phyloP scores from a whole-genome alignment of 2,888 invertebrate genomes.

The Phrixothrix hirtus region DNA sequence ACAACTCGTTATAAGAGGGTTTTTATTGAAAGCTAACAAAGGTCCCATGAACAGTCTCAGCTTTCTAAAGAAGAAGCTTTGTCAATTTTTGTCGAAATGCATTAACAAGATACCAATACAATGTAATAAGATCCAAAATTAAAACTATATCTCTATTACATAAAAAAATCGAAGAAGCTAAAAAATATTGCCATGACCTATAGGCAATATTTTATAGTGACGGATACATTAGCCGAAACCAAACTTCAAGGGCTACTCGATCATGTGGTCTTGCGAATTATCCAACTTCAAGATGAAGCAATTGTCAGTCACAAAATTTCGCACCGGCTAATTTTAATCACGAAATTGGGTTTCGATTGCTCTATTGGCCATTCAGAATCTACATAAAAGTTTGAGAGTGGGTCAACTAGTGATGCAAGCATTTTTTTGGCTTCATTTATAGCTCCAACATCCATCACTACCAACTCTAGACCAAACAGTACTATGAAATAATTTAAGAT shows the following conservation, averaged over 20 bases:
- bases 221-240: too few species aligned
- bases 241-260: not conserved
- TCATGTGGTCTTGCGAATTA: not conserved
- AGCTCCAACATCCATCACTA: not conserved
- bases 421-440: not conserved
- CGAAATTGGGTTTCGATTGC: not conserved
- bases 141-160: not conserved
- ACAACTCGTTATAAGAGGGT: too few species aligned
- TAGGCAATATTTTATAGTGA: not conserved
- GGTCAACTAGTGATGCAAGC: not conserved
- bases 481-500: not conserved
- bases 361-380: not conserved
- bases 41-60: too few species aligned
- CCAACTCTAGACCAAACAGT: not conserved
- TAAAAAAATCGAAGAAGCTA: slow-evolving; percentile 1
- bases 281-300: not conserved
- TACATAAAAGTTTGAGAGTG: not conserved
- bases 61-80: slow-evolving; percentile 1
- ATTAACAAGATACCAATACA: not conserved
- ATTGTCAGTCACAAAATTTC: not conserved
- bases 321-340: not conserved
- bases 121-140: not conserved
- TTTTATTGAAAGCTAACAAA: too few species aligned
- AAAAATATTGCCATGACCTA: not conserved
- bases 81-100: not conserved